Percentiles rank a stretch among this genome's conserved stretches.
These are phyloP conservation scores for Trichomycterus rosablanca DNA, from an alignment of 2,113 vertebrate genomes.

Conservation along the genomic window DNA sequence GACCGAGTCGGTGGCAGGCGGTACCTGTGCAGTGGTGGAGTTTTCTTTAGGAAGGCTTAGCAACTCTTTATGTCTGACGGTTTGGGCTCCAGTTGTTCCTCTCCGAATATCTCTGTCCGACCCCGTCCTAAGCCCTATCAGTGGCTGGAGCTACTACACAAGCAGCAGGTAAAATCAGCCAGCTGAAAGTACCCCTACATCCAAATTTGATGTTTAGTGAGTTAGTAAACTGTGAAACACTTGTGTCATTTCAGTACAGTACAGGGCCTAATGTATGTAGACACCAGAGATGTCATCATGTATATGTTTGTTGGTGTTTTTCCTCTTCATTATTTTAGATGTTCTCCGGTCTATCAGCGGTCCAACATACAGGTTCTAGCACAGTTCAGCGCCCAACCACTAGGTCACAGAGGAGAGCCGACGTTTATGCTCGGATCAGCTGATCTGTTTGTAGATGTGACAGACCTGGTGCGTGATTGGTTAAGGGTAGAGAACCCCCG, in stretches of 20 bases:
- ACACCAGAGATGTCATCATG: too few species aligned
- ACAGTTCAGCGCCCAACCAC: slow-evolving; percentile 58
- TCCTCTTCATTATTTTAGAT: slow-evolving; percentile 47
- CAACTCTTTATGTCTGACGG: slow-evolving; percentile 75
- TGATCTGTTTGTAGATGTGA: slow-evolving; percentile 69
- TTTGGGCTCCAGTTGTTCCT: slow-evolving; percentile 85
- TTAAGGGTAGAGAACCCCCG: slow-evolving; percentile 58
- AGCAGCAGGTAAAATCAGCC: slow-evolving; percentile 52
- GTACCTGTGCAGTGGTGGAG: slow-evolving; percentile 74
- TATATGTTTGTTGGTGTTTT: not conserved
- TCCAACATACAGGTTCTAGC: slow-evolving; percentile 63
- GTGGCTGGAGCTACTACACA: slow-evolving; percentile 79
- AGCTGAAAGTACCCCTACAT: not conserved
- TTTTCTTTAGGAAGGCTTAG: slow-evolving; percentile 79
- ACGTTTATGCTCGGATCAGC: slow-evolving; percentile 60
- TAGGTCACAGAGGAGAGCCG: slow-evolving; percentile 39
- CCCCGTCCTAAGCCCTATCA: slow-evolving; percentile 81
- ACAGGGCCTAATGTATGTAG: too few species aligned
- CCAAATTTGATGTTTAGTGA: not conserved
- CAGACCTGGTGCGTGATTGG: slow-evolving; percentile 57
- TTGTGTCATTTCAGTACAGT: too few species aligned
- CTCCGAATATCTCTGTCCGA: slow-evolving; percentile 84
- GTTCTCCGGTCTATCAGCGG: slow-evolving; percentile 63
- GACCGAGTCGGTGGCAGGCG: slow-evolving; percentile 83
- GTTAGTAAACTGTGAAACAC: not conserved